Evolutionary conservation across 2,113 vertebrate genomes (phyloP), one percentile per base, ranked within the genome.

Genomic region (Hypanus sabinus): DNA sequence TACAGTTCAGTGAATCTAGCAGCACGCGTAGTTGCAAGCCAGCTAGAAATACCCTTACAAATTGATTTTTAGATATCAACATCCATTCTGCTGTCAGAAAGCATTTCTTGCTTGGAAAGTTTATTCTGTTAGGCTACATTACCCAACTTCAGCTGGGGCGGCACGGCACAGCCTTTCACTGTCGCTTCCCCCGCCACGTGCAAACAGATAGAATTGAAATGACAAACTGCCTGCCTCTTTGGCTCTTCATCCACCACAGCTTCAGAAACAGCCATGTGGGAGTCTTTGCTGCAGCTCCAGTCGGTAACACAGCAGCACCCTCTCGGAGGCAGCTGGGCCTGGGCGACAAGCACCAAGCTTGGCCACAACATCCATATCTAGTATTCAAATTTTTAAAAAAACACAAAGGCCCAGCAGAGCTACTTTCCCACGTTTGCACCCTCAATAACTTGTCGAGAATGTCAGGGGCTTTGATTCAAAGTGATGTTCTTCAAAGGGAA

Each of bases 21-120:
- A 90, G 85, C 85, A 90, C 83, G n/a, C n/a, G n/a, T 73, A 55
- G 91, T 93, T 73, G 91, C 91, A 73, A 65, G 91, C 91, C 38
- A 70, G 90, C 68, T 93, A 55, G 68, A 93, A 93, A 93, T 93
- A 73, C 91, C 70, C 91, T 93, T 55, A 73, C 91, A 93, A 93
- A 93, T 93, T 93, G 91, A 93, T 93, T 93, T 93, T 93, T 93
- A 75, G 91, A 93, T 93, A 93, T 93, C 91, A 93, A 93, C 91
- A 93, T 93, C 68, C 91, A 93, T 73, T 73, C 68, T 55, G 65
- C 91, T 93, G 91, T 93, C 91, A 93, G 91, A 93, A 93, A 71
- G 91, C 68, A 93, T 93, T 93, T 93, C 91, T 93, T 93, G 91
- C 91, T 93, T 93, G 91, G 91, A 73, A 93, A 46, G 36, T 71